Percentiles rank a stretch among this genome's conserved stretches.
These are phyloP conservation scores for Lutraria lutraria DNA, from an alignment of 2,888 invertebrate genomes.

Conservation along the genomic window DNA sequence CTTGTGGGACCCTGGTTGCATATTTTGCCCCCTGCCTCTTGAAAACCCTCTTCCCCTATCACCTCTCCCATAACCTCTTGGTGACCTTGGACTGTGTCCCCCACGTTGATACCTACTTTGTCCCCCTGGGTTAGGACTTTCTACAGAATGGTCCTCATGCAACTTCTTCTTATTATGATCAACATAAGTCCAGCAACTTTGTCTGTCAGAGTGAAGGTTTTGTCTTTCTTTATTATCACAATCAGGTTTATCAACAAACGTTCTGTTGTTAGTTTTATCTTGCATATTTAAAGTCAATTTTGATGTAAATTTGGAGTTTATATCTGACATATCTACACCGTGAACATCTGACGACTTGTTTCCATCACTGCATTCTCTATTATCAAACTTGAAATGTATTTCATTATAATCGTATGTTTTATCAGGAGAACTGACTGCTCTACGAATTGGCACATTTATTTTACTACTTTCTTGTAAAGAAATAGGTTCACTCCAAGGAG, in stretches of 20 bases:
- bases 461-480: not conserved
- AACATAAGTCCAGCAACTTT: slow-evolving; percentile 50
- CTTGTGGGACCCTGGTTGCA: slow-evolving; percentile 8
- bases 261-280: not conserved
- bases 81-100: slow-evolving; percentile 10
- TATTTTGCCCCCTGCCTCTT: slow-evolving; percentile 47
- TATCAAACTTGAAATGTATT: slow-evolving; percentile 39
- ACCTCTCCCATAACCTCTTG: slow-evolving; percentile 19
- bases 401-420: slow-evolving; percentile 39
- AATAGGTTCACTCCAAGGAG: slow-evolving; percentile 34
- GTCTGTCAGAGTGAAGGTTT: slow-evolving; percentile 34
- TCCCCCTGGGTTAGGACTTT: slow-evolving; percentile 26
- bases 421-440: slow-evolving; percentile 52
- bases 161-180: slow-evolving; percentile 52
- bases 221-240: not conserved
- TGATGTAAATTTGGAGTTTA: slow-evolving; percentile 26
- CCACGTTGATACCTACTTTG: slow-evolving; percentile 11
- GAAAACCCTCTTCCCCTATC: slow-evolving; percentile 3
- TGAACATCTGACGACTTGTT: not conserved
- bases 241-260: slow-evolving; percentile 33
- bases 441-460: slow-evolving; percentile 23
- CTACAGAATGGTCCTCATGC: slow-evolving; percentile 28
- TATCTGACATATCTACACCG: not conserved
- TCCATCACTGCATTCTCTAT: not conserved
- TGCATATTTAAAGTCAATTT: slow-evolving; percentile 44